Evolutionary conservation across 2,888 invertebrate genomes (phyloP), one percentile per base, ranked within the genome.

Genomic region (Calameuta idolon): DNA sequence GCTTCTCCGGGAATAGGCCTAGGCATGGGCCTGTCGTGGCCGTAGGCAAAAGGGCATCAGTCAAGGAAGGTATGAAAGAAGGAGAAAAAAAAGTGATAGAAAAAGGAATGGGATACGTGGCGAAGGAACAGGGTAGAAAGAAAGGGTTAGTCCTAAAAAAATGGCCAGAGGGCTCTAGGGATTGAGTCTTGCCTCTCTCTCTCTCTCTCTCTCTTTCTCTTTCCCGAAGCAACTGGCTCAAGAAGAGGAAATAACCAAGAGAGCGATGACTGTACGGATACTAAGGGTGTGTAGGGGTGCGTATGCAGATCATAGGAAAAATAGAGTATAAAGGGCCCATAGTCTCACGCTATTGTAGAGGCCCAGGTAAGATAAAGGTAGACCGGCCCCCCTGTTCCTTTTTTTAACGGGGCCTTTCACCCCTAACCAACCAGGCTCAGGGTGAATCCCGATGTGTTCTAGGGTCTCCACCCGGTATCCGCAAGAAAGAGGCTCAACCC

Each of bases 341-440:
- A 91, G 90, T 91, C 91, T 90, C 91, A 91, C 91, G 91, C 89
- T 91, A 90, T 91, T 90, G 90, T 91, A 79, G 83, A 40, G 82
- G 79, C 80, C 84, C 90, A 91, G 91, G 91, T 91, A 91, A 91
- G 88, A 91, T 90, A 91, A 91, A 91, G 89, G 90, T 87, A 79
- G 76, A 78, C 76, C 33, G 74, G 74, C n/a, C 34, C 34, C 34
- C 74, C 74, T 12, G 74, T 74, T 30, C 31, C 30, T 71, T 33
- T 40, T 40, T 37, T 40, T 40, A 40, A 40, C 40, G 40, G 40
- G 40, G 40, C 71, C 31, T 71, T 31, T 30, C 31, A 33, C 71
- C 71, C 71, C 71, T 30, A 12, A n/a, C 71, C 71, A 33, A 11
- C 71, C 31, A 71, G 74, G 40, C 30, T 69, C 30, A 69, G 79